Base-by-base conservation (phyloP, 2,888 invertebrate species). In the Chloromyia formosa region DNA sequence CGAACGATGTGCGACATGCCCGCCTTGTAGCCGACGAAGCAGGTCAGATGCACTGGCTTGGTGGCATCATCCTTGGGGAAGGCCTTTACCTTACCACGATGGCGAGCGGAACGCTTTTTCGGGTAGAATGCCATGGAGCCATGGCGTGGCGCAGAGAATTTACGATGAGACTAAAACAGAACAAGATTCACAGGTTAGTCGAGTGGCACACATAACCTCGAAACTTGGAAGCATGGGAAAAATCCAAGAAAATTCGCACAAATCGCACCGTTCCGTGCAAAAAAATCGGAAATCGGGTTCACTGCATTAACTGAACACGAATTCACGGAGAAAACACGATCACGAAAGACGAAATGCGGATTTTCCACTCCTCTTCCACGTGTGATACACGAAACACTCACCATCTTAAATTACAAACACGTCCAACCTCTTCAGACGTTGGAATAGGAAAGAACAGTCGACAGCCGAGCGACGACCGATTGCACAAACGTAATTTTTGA, bases 81-180 rank as follows among this genome's bases (percentile, higher is more conserved):
- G 74, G 98, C 96, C 95, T 99, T 99, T 79, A 97, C 96, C 87
- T 98, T 98, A 82, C 99, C 99, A 88, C 98, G 94, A 89, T 97
- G 97, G 84, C 97, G 93, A 80, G 91, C 91, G 80, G 96, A 94
- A 80, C 99, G 91, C 88, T 99, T 99, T 88, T 98, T 98, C 83
- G 99, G 99, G 87, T 98, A 94, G 91, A 99, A 99, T 81, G 98
- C 98, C 95, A 99, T 97, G 74, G 98, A 98, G 82, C 99, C 99
- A 91, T 99, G 99, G 81, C 99, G 95, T 81, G 99, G 99, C 60
- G 98, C 98, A 84, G 97, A 98, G 88, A 99, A 99, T 87, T 99
- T 99, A 85, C 99, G 93, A 89, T 99, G 99, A 88, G 98, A 98
- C 99, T 98, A 27, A 14, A 71, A 35, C 12, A 20, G 1, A 14